Conservation (phyloP, 2,113 vertebrate genomes). For the Martes martes region DNA sequence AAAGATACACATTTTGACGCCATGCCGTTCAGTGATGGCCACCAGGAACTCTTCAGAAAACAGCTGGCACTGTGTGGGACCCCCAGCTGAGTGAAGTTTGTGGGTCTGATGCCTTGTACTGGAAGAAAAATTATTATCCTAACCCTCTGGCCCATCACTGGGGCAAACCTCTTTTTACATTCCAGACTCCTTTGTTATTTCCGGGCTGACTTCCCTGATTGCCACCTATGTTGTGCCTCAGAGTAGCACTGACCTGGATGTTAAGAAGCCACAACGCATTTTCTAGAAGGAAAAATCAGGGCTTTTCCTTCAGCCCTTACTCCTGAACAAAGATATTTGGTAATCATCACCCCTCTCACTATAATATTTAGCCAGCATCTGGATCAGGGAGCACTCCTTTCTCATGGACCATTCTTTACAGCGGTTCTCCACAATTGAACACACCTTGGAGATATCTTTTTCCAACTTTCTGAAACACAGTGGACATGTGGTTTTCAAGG, state of each 20-base stretch:
- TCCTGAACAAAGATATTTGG: neutral
- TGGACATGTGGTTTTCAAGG: too few species aligned
- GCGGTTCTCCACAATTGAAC: neutral
- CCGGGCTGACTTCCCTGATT: neutral
- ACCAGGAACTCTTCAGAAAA: neutral
- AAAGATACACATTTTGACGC: neutral
- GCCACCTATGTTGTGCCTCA: neutral
- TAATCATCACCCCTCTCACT: neutral
- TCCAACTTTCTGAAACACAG: neutral
- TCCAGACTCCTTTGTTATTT: neutral
- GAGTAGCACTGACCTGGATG: neutral
- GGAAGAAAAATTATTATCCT: neutral
- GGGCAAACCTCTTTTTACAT: neutral
- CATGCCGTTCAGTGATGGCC: accelerated
- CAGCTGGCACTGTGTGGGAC: accelerated
- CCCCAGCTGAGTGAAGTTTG: neutral
- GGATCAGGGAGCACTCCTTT: neutral
- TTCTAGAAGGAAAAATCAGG: neutral
- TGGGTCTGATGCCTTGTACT: neutral
- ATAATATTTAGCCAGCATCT: neutral
- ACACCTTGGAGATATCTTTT: neutral
- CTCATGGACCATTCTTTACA: neutral
- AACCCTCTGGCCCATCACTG: neutral
- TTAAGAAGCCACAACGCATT: neutral
- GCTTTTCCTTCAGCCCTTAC: neutral